Evolutionary conservation across 2,113 vertebrate species (phyloP).

Genomic region (Eulacestoma nigropectus): DNA sequence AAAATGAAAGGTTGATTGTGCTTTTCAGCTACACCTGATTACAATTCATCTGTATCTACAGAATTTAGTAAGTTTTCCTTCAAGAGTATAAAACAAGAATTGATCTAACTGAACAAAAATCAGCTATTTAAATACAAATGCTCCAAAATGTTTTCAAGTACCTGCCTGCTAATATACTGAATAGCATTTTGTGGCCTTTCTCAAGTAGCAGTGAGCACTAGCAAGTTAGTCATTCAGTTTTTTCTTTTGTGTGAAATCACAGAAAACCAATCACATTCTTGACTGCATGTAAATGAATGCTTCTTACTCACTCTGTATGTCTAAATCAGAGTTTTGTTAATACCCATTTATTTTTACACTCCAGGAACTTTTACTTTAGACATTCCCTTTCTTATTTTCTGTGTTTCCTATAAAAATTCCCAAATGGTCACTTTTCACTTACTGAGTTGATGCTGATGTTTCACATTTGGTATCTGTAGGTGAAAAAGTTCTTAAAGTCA

Average conservation of each 20-base stretch:
- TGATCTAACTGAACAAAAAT: neutral
- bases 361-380: neutral
- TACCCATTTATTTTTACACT: neutral
- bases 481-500: neutral
- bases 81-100: neutral
- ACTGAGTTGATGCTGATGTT: neutral
- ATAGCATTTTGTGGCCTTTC: neutral
- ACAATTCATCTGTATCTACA: neutral
- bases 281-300: neutral
- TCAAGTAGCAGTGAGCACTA: neutral
- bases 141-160: neutral
- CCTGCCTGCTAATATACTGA: neutral
- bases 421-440: neutral
- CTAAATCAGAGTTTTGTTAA: neutral
- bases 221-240: neutral
- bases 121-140: neutral
- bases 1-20: neutral
- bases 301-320: neutral
- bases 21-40: neutral
- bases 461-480: neutral
- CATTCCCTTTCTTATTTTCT: neutral
- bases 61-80: neutral
- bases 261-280: neutral
- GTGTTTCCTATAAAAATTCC: neutral
- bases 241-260: neutral